Base-by-base conservation (phyloP, 2,113 vertebrate genomes). In the Hippocampus comes region DNA sequence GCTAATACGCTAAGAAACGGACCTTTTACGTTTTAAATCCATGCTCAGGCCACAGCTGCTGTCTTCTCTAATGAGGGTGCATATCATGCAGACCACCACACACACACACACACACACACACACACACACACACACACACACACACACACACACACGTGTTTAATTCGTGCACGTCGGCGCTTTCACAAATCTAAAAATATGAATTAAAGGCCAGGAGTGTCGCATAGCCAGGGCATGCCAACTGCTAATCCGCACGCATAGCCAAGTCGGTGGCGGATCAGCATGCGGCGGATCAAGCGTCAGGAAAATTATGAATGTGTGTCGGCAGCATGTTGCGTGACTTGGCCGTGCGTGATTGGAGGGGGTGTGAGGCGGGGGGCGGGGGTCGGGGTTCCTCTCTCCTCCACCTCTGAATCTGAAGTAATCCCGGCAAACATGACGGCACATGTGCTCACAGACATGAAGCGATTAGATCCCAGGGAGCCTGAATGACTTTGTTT, bases 221-320 rank as follows among this genome's bases (percentile, higher is more conserved):
- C n/a, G 60, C 53, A 63, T 59, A 46, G 14, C 2, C 81, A 71
- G 60, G 30, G 73, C 63, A 34, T 25, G 60, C 43, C 61, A 48
- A 63, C 60, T 17, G 57, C 71, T 88, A 85, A 90, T 89, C 87
- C 86, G 12, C 23, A 66, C 9, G 23, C 70, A 79, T 72, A 81
- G 66, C 7, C 0, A 79, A 82, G 68, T 71, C 68, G 74, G 78
- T 89, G 80, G 83, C 60, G 60, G 70, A 72, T 65, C 63, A 38
- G 74, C 89, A 87, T 57, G 72, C 86, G 88, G 82, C 88, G 73
- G 68, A 57, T 88, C 75, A 70, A 60, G 84, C 76, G 23, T 41
- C 41, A 67, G 46, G 68, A 83, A 87, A 90, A 87, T 80, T 70
- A 73, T 90, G 84, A 90, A 87, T 89, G 86, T 89, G 82, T 65